Conservation (phyloP, 2,888 invertebrate genomes). For the Drosophila monieri region DNA sequence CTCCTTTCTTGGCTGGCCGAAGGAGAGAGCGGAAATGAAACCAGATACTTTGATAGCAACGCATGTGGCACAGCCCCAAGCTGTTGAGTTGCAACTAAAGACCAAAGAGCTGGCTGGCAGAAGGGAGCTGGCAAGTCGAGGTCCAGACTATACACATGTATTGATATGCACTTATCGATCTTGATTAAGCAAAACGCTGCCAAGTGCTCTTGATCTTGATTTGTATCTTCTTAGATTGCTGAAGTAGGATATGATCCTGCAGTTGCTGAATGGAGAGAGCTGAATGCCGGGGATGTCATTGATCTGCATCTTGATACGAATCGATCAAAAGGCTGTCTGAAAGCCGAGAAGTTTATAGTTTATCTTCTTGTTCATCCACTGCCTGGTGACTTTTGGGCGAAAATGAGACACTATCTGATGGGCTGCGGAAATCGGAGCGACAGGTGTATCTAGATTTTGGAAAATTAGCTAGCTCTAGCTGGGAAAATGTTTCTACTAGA, state of each 20-base stretch:
- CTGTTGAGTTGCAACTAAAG: no score
- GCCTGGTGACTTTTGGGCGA: constrained; percentile 33
- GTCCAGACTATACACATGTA: constrained; percentile 15
- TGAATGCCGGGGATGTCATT: constrained; percentile 40
- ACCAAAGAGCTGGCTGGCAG: background rate
- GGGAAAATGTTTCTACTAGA: constrained; percentile 3
- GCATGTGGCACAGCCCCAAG: constrained; percentile 27
- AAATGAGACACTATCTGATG: constrained; percentile 43
- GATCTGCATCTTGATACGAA: constrained; percentile 38
- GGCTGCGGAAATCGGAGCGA: constrained; percentile 25
- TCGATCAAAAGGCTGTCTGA: constrained; percentile 19
- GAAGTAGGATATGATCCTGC: constrained; percentile 46
- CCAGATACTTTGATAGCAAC: constrained; percentile 80
- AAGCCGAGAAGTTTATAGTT: constrained; percentile 24
- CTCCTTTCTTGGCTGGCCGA: constrained; percentile 57
- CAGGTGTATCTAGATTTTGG: constrained; percentile 31
- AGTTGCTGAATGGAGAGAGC: constrained; percentile 22
- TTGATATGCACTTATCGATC: constrained; percentile 51
- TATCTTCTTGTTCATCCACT: background rate
- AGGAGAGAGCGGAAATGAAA: constrained; percentile 82
- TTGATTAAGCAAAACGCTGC: constrained; percentile 45
- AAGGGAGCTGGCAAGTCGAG: background rate
- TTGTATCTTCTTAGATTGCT: constrained; percentile 23
- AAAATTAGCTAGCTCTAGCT: constrained; percentile 31
- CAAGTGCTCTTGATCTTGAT: constrained; percentile 42